A percentile compares a stretch with the other conserved stretches of the same genome.
phyloP scores from a whole-genome alignment of 1,140 invertebrate species.

The Calliphora vicina region DNA sequence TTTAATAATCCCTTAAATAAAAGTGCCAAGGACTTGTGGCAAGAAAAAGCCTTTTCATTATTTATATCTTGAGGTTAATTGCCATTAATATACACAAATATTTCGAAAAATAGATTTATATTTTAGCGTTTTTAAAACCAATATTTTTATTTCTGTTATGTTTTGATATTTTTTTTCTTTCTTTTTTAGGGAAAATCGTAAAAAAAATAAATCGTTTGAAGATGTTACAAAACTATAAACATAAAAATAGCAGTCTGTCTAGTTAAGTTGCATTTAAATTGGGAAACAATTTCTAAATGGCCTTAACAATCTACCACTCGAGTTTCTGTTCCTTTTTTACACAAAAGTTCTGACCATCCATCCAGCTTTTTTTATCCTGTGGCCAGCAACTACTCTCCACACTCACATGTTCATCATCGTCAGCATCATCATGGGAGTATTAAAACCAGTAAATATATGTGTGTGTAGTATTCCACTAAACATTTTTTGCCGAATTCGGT shows the following conservation, averaged over 20 bases:
- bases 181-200: background rate
- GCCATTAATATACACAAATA: background rate
- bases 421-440: no score
- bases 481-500: no score
- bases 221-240: constrained; percentile 11
- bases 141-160: no score
- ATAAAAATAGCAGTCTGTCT: background rate
- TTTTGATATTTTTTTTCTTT: no score
- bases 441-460: background rate
- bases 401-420: no score
- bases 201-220: background rate
- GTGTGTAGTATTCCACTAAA: background rate
- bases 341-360: background rate
- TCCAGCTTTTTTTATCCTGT: background rate
- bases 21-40: background rate
- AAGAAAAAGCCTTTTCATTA: background rate
- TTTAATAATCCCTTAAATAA: background rate
- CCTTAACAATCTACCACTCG: background rate
- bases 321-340: background rate
- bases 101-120: no score
- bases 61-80: background rate
- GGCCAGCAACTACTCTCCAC: background rate
- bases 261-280: background rate
- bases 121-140: no score
- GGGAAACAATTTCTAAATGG: constrained; percentile 29